Evolutionary conservation across 1,140 invertebrate species (phyloP), one percentile per base, ranked within the genome.

Genomic region (Anastrepha ludens): DNA sequence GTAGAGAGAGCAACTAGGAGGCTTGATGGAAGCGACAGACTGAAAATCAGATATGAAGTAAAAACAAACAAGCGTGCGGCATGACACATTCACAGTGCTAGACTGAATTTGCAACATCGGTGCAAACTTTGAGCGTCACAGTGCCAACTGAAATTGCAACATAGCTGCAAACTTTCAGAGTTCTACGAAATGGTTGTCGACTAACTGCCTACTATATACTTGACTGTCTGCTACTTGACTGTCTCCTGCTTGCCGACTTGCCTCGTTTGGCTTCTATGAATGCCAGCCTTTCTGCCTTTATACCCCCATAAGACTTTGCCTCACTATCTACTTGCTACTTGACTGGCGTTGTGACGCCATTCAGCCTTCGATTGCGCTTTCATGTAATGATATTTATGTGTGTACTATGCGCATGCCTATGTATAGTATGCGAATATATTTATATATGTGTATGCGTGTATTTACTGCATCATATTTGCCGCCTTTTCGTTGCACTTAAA

Each of bases 61-160:
- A 44, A 74, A 74, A 74, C 67, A 81, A 81, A 29, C 47, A 81
- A 81, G 74, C 74, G 47, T 81, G 74, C 41, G n/a, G 50, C 74
- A 81, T 8, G 44, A 81, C 74, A 81, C 11, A 17, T 62, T 11
- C 60, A 62, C 60, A 62, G 50, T 55, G 50, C 50, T 1, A 55
- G 50, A 9, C 50, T 62, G 15, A 13, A 62, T 13, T 5, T 9
- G 17, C 60, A 62, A 62, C 50, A 62, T 13, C 4, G 13, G n/a
- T 62, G 29, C 29, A 29, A 29, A 29, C 29, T 29, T 29, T 29
- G 29, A 29, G 44, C 3, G 39, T 29, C 39, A 70, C 2, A 41
- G 65, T 17, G 74, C 47, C 74, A 55, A 81, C 74, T 81, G 47
- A 81, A 81, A 20, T 81, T 29, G 74, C 47, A 55, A 81, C 29